Conservation (phyloP, 1,140 invertebrate species). For the Melitaea cinxia region DNA sequence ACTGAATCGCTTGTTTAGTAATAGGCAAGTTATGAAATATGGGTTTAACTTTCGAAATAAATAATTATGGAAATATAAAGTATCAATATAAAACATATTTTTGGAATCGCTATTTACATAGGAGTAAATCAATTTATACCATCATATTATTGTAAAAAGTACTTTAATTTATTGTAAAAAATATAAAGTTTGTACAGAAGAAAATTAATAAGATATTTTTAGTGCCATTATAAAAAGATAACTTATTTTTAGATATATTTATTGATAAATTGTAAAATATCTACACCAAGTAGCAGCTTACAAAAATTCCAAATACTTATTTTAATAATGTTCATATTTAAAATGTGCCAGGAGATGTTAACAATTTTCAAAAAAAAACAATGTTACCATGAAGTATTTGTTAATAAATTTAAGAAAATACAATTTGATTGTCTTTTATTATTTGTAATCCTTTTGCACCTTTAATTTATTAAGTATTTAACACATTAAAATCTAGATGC, state of each 20-base stretch:
- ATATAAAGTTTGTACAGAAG: slow-evolving; percentile 1
- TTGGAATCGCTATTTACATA: slow-evolving; percentile 2
- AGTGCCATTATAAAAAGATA: slow-evolving; percentile 22
- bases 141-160: neutral
- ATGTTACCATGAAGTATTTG: slow-evolving; percentile 30
- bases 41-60: neutral
- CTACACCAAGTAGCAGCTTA: slow-evolving; percentile 5
- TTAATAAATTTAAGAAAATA: slow-evolving; percentile 17
- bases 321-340: neutral
- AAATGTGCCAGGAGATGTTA: neutral
- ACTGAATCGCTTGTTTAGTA: neutral
- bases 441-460: too few species aligned
- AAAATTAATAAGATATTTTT: slow-evolving; percentile 1
- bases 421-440: too few species aligned
- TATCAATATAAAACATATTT: neutral
- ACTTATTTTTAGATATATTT: slow-evolving; percentile 26
- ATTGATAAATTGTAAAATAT: neutral
- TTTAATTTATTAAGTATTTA: too few species aligned
- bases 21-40: neutral
- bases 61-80: neutral
- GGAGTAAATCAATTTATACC: slow-evolving; percentile 7
- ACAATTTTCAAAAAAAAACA: neutral
- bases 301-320: neutral
- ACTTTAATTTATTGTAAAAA: neutral
- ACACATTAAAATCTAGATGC: too few species aligned